Evolutionary conservation across 92 coral and sea anemone genomes (phyloP), one percentile per base, ranked within the genome.

Genomic region (Ricordea florida): DNA sequence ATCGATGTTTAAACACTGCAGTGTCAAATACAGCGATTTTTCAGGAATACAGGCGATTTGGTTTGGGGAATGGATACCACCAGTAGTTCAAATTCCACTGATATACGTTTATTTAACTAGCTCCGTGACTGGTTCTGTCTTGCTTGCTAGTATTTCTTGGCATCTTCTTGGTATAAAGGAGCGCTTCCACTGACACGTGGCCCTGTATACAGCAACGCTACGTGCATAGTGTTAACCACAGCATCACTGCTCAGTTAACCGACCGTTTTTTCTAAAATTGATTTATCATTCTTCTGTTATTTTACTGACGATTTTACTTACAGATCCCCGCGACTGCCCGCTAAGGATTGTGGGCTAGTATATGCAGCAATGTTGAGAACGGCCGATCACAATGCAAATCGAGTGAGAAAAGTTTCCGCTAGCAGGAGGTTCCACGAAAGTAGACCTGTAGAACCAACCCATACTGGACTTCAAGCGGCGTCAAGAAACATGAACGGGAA

Each of bases 331-430:
- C 42, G 53, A 15, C 41, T 55, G 65, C 22, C 65, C 65, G 52
- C 77, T 38, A 18, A 26, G 77, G 64, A 53, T 70, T 55, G 77
- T 55, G 77, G 77, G 77, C 37, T 70, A 70, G 77, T 53, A 16
- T 28, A 17, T 56, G 48, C 63, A 53, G 65, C 77, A 9, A 86
- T 86, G 91, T 83, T 45, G 49, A 66, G 88, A 61, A 38, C 57
- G 28, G 64, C 79, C 28, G 43, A 57, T 64, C 71, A 81, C 20
- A 86, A 90, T 85, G 89, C 86, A 41, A 86, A 86, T 74, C 78
- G 90, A 42, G 77, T 70, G 64, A 53, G 35, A 31, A 69, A 40
- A 26, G 1, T 52, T 6, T 69, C 76, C 2, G 23, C 22, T 20
- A 36, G 52, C 44, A 55, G 77, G 18, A 55, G 43, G 31, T 70